Percentiles rank a stretch among this genome's conserved stretches.
These are phyloP conservation scores for Drosophila simulans DNA, from an alignment of 1,140 invertebrate genomes.

Conservation along the genomic window DNA sequence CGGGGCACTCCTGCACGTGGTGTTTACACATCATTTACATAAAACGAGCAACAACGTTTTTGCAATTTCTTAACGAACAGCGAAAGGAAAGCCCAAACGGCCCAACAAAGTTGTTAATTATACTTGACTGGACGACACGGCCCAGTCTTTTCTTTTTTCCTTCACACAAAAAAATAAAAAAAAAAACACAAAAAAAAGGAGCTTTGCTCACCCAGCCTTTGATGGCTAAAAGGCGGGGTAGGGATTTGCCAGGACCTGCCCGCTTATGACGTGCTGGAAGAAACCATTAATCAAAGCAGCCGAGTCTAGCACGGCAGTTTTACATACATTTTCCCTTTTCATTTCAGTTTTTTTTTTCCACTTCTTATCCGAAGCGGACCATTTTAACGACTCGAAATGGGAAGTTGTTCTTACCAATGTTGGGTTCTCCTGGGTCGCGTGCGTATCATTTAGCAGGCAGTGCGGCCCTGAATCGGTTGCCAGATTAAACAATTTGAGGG, in stretches of 20 bases:
- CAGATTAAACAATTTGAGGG: slow-evolving; percentile 62
- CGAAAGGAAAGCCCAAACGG: slow-evolving; percentile 41
- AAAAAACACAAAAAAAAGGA: slow-evolving; percentile 34
- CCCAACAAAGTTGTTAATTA: slow-evolving; percentile 82
- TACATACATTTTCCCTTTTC: slow-evolving; percentile 35
- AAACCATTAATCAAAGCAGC: slow-evolving; percentile 75
- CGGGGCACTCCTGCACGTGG: slow-evolving; percentile 59
- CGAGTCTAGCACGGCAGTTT: slow-evolving; percentile 28
- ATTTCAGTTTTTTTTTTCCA: slow-evolving; percentile 18
- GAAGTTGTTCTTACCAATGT: slow-evolving; percentile 24
- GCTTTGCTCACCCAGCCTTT: slow-evolving; percentile 13
- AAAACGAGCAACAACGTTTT: slow-evolving; percentile 68
- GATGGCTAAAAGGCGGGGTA: slow-evolving; percentile 7
- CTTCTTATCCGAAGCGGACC: slow-evolving; percentile 29
- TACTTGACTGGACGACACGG: slow-evolving; percentile 76
- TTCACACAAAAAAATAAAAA: not conserved
- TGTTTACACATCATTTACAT: slow-evolving; percentile 83
- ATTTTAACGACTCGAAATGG: slow-evolving; percentile 44
- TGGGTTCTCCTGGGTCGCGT: slow-evolving; percentile 58
- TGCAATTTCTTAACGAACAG: slow-evolving; percentile 63
- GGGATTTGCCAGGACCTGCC: slow-evolving; percentile 47
- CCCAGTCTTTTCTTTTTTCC: not conserved
- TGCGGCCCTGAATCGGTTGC: slow-evolving; percentile 34
- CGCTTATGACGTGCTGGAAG: slow-evolving; percentile 71
- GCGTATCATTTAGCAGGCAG: slow-evolving; percentile 38